These are phyloP conservation scores for Clepsis dumicolana DNA, from an alignment of 2,888 invertebrate species.

Conservation along the genomic window DNA sequence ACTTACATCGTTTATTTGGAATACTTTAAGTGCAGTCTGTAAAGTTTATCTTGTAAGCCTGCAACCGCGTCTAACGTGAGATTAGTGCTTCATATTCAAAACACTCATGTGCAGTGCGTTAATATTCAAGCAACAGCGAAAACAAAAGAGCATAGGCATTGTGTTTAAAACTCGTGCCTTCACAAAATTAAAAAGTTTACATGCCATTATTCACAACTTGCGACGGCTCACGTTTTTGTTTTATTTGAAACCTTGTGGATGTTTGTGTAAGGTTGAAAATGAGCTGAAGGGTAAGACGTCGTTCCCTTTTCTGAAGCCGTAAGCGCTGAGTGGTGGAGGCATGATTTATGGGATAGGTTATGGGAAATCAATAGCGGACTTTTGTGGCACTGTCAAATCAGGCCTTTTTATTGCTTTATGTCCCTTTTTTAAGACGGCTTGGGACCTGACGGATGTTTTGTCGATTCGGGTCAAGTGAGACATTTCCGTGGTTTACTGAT, in stretches of 20 bases:
- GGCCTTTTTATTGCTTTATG: slow-evolving; percentile 45
- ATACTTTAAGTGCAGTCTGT: not conserved
- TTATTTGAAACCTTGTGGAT: not conserved
- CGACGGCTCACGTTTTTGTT: not conserved
- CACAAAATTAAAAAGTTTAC: slow-evolving; percentile 38
- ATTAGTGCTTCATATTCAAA: too few relatives aligned
- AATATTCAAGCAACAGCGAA: not conserved
- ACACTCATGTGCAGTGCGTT: too few relatives aligned
- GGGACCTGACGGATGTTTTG: not conserved
- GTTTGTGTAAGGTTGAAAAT: slow-evolving; percentile 4
- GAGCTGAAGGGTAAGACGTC: not conserved
- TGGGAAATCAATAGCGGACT: slow-evolving; percentile 62
- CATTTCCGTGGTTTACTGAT: not conserved
- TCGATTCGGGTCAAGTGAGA: slow-evolving; percentile 21
- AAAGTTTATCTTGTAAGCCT: not conserved
- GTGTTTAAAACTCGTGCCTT: slow-evolving; percentile 21
- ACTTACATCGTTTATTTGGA: not conserved
- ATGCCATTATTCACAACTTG: slow-evolving; percentile 29
- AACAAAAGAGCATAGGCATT: slow-evolving; percentile 4
- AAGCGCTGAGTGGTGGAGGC: slow-evolving; percentile 47
- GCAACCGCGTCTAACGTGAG: too few relatives aligned
- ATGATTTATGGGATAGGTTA: slow-evolving; percentile 62
- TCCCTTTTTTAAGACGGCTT: slow-evolving; percentile 19
- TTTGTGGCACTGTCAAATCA: slow-evolving; percentile 49
- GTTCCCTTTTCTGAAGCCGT: slow-evolving; percentile 37